phyloP scores from a whole-genome alignment of 2,113 vertebrate species.

The Stegastes partitus region DNA sequence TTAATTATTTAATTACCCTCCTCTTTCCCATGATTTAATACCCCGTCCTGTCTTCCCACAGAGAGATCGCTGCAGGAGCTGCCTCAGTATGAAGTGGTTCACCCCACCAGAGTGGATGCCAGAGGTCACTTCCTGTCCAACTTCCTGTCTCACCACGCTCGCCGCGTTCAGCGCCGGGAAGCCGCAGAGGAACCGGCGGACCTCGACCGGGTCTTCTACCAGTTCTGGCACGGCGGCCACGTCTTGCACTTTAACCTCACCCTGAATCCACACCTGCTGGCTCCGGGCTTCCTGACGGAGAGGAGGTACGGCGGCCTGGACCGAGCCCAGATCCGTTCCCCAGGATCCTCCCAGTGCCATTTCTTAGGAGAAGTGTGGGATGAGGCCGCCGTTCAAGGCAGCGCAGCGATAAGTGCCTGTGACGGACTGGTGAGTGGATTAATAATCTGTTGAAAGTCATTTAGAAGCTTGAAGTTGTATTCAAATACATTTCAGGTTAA shows the following conservation, averaged over 20 bases:
- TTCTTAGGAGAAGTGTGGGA: conserved; percentile 91
- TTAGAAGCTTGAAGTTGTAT: too few relatives aligned
- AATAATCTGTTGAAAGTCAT: neutral
- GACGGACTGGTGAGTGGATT: conserved; percentile 91
- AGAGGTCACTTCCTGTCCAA: conserved; percentile 92
- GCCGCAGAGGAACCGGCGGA: conserved; percentile 45
- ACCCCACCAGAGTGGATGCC: conserved; percentile 90
- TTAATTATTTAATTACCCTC: conserved; percentile 29
- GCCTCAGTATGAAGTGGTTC: conserved; percentile 87
- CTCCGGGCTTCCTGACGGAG: conserved; percentile 91
- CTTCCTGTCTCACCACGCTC: conserved; percentile 86
- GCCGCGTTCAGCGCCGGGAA: conserved; percentile 86
- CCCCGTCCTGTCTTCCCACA: conserved; percentile 60
- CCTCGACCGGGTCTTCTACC: conserved; percentile 85
- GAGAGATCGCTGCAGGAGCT: conserved; percentile 61
- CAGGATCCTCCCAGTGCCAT: conserved; percentile 83
- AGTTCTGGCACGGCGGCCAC: conserved; percentile 83
- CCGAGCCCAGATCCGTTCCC: conserved; percentile 71
- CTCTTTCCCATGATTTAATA: conserved; percentile 39
- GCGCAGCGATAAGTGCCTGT: conserved; percentile 92
- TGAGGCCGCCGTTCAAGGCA: conserved; percentile 74
- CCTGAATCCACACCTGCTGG: conserved; percentile 89
- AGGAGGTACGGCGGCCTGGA: conserved; percentile 85
- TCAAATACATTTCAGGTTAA: too few relatives aligned
- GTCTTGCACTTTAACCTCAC: conserved; percentile 91